phyloP scores from a whole-genome alignment of 2,888 invertebrate genomes.

The Dione vanillae region DNA sequence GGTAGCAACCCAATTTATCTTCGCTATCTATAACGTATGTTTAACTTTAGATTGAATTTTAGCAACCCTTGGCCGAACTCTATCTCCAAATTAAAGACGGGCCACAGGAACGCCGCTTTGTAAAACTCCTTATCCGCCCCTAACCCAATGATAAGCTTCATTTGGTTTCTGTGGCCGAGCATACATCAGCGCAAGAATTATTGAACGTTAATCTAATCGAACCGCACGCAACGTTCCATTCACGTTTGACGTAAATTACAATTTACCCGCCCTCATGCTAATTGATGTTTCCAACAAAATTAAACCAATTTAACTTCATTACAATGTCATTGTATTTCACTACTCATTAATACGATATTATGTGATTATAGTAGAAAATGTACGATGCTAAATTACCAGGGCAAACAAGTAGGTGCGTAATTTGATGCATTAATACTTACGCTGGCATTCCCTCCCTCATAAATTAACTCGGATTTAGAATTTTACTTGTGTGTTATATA shows the following conservation, averaged over 20 bases:
- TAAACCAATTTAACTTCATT: slow-evolving; percentile 68
- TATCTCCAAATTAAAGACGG: slow-evolving; percentile 12
- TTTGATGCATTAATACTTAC: slow-evolving; percentile 27
- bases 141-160: slow-evolving; percentile 30
- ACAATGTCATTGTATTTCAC: slow-evolving; percentile 62
- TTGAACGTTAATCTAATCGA: slow-evolving; percentile 59
- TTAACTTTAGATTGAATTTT: not conserved
- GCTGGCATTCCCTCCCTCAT: slow-evolving; percentile 15
- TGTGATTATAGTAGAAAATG: slow-evolving; percentile 49
- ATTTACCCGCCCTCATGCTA: slow-evolving; percentile 55
- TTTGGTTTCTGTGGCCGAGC: slow-evolving; percentile 34
- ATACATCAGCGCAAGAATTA: slow-evolving; percentile 48
- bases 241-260: slow-evolving; percentile 59
- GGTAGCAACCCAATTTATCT: not conserved
- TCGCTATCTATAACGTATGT: not conserved
- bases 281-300: slow-evolving; percentile 69
- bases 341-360: slow-evolving; percentile 59
- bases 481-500: slow-evolving; percentile 24
- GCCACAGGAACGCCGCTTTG: slow-evolving; percentile 6
- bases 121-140: slow-evolving; percentile 25
- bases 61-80: not conserved
- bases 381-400: slow-evolving; percentile 32
- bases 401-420: slow-evolving; percentile 28
- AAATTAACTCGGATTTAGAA: slow-evolving; percentile 36
- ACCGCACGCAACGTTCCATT: slow-evolving; percentile 52